Evolutionary conservation across 1,140 invertebrate genomes (phyloP).

Genomic region (Cecropterus lyciades): DNA sequence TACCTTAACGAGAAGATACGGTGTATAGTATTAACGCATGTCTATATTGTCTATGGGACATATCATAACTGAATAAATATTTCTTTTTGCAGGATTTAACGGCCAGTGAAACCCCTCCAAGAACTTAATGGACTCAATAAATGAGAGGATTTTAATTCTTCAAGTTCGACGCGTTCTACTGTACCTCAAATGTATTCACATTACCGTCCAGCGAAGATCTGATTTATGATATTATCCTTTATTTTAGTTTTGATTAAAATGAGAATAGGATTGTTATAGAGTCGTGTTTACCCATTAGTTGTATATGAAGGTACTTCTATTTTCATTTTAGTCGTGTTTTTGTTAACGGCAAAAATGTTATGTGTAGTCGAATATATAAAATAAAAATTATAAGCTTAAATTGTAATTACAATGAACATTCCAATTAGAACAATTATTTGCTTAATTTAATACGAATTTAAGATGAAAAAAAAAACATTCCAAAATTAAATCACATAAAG

Average conservation of each 20-base stretch:
- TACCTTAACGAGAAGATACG: no score
- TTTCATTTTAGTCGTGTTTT: slow-evolving; percentile 75
- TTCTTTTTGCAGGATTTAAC: slow-evolving; percentile 60
- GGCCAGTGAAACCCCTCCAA: slow-evolving; percentile 42
- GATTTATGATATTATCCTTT: slow-evolving; percentile 23
- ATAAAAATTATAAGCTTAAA: slow-evolving; percentile 16
- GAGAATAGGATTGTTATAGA: slow-evolving; percentile 72
- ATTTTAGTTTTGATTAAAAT: slow-evolving; percentile 64
- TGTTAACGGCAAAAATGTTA: slow-evolving; percentile 29
- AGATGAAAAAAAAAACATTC: slow-evolving; percentile 12
- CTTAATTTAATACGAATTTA: slow-evolving; percentile 21
- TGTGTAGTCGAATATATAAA: slow-evolving; percentile 14
- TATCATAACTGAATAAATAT: background rate
- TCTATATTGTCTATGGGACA: no score
- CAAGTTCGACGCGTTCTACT: slow-evolving; percentile 17
- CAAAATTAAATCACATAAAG: slow-evolving; percentile 6
- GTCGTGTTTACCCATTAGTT: slow-evolving; percentile 40
- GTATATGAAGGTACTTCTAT: slow-evolving; percentile 64
- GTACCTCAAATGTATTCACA: slow-evolving; percentile 42
- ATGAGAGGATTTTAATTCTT: background rate
- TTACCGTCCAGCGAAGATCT: slow-evolving; percentile 46
- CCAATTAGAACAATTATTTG: slow-evolving; percentile 9
- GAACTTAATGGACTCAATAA: slow-evolving; percentile 11
- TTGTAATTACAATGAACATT: slow-evolving; percentile 10
- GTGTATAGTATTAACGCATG: no score